These are phyloP conservation scores for Myrmecophaga tridactyla DNA, from an alignment of 2,113 vertebrate species.

Conservation along the genomic window DNA sequence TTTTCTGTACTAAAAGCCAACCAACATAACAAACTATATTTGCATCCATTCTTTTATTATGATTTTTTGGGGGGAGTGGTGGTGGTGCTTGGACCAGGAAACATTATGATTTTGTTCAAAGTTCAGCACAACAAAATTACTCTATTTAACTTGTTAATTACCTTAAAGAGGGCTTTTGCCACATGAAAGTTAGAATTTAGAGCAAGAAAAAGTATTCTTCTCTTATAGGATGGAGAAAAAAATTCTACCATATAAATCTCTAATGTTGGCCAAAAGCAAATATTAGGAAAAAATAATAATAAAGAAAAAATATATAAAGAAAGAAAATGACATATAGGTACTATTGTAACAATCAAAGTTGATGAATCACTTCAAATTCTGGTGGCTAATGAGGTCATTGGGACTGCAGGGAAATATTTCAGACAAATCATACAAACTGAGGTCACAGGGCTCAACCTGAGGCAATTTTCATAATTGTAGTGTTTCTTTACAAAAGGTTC, in stretches of 20 bases:
- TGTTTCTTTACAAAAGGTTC: background rate
- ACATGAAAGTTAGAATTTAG: constrained; percentile 13
- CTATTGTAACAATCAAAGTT: background rate
- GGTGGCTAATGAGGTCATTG: background rate
- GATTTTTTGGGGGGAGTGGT: too few species aligned
- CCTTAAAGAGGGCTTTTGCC: background rate
- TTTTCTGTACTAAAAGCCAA: constrained; percentile 15
- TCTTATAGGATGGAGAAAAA: background rate
- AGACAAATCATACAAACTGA: constrained; percentile 54
- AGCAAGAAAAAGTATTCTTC: background rate
- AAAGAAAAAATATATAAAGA: background rate
- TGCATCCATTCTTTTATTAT: background rate
- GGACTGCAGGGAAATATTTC: background rate
- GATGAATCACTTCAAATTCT: constrained; percentile 37
- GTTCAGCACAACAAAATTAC: background rate
- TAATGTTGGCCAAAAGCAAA: constrained; percentile 1
- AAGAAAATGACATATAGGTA: background rate
- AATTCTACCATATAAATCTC: background rate
- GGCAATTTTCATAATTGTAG: constrained; percentile 49
- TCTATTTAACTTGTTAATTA: background rate
- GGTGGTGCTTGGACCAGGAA: too few species aligned
- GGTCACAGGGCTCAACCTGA: constrained; percentile 13
- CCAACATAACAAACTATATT: background rate
- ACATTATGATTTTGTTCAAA: too few species aligned
- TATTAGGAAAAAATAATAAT: background rate